Evolutionary conservation across 2,113 vertebrate genomes (phyloP).

Genomic region (Spea bombifrons): DNA sequence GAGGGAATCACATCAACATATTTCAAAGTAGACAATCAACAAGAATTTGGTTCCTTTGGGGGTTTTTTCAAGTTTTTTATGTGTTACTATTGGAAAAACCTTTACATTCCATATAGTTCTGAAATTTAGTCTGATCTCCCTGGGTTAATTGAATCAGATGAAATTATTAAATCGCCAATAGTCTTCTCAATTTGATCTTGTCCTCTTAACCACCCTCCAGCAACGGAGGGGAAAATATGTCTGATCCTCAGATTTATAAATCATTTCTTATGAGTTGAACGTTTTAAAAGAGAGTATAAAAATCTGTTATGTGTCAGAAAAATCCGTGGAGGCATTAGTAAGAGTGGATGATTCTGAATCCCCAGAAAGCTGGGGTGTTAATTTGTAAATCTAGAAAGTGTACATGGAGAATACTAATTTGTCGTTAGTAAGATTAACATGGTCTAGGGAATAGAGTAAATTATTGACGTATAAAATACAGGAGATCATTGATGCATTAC

Average conservation of each 20-base stretch:
- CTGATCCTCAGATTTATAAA: slow-evolving; percentile 67
- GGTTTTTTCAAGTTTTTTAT: background rate
- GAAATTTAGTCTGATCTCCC: background rate
- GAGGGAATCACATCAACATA: no score
- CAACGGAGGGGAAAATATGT: slow-evolving; percentile 62
- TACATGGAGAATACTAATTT: slow-evolving; percentile 76
- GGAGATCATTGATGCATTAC: slow-evolving; percentile 65
- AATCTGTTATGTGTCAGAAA: slow-evolving; percentile 65
- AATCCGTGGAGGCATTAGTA: slow-evolving; percentile 68
- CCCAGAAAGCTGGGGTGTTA: slow-evolving; percentile 68
- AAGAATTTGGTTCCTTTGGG: no score
- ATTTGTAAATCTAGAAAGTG: slow-evolving; percentile 76
- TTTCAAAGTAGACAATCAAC: background rate
- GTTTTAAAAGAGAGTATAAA: slow-evolving; percentile 65
- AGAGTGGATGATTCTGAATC: slow-evolving; percentile 68
- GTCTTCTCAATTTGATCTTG: slow-evolving; percentile 66
- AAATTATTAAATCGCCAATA: slow-evolving; percentile 71
- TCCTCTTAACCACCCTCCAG: slow-evolving; percentile 56
- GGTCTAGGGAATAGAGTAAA: slow-evolving; percentile 75
- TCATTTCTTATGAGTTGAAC: slow-evolving; percentile 66
- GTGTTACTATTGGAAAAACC: slow-evolving; percentile 11
- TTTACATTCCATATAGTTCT: background rate
- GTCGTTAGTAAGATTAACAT: slow-evolving; percentile 78
- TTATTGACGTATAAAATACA: slow-evolving; percentile 75
- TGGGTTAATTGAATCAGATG: slow-evolving; percentile 65